These are phyloP conservation scores for Drosophila erecta DNA, from an alignment of 1,140 invertebrate genomes.

Conservation along the genomic window DNA sequence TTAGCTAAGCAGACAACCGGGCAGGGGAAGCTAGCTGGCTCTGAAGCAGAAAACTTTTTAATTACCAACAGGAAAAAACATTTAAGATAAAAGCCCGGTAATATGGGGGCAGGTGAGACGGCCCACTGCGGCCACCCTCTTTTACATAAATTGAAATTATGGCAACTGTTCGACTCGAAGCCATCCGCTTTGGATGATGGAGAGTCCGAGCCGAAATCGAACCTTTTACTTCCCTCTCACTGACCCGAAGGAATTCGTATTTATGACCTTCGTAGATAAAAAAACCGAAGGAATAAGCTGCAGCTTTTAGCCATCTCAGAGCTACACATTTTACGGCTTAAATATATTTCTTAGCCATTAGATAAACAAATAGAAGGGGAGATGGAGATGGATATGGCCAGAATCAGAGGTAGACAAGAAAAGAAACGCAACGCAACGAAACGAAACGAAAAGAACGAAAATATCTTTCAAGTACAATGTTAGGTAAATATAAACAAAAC, in stretches of 20 bases:
- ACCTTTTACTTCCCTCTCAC: conserved; percentile 15
- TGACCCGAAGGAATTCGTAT: conserved; percentile 51
- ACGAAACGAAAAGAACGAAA: conserved; percentile 53
- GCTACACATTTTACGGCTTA: conserved; percentile 74
- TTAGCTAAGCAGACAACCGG: conserved; percentile 58
- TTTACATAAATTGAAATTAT: conserved; percentile 78
- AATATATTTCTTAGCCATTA: conserved; percentile 82
- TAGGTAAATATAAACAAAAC: conserved; percentile 84
- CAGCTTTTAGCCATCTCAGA: conserved; percentile 65
- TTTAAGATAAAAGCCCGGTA: conserved; percentile 48
- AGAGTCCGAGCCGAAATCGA: conserved; percentile 25
- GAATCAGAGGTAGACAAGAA: neutral
- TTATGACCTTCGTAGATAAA: conserved; percentile 74
- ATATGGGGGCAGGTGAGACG: neutral
- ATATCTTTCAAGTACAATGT: conserved; percentile 84
- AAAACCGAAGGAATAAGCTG: conserved; percentile 22
- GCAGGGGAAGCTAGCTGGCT: neutral
- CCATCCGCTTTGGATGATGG: conserved; percentile 29
- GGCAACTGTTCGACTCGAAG: conserved; percentile 53
- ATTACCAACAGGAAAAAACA: conserved; percentile 64
- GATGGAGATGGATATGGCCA: neutral
- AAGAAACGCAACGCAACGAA: neutral
- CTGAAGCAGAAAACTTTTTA: conserved; percentile 56
- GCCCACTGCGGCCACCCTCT: neutral
- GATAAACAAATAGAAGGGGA: conserved; percentile 70